Percentiles rank a stretch among this genome's conserved stretches.
Evolutionary conservation across 2,113 vertebrate genomes (phyloP).

Genomic region (Oncorhynchus masou): DNA sequence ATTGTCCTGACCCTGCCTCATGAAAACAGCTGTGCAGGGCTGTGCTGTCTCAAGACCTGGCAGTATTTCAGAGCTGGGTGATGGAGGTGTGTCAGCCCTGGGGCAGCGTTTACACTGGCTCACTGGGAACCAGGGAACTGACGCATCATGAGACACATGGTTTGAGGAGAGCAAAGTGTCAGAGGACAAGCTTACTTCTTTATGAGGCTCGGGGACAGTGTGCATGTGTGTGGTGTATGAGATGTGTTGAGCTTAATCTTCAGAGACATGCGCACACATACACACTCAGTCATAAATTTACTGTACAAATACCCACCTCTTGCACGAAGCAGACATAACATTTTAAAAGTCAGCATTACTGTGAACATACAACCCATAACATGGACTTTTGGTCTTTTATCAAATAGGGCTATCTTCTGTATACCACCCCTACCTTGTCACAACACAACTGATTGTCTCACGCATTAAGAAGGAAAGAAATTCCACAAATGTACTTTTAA

Average conservation of each 20-base stretch:
- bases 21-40: slow-evolving; percentile 14
- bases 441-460: too few species aligned
- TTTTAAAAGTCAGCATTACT: background rate
- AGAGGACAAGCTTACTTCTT: background rate
- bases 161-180: background rate
- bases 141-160: background rate
- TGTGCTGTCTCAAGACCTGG: slow-evolving; percentile 22
- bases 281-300: background rate
- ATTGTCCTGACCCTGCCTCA: slow-evolving; percentile 10
- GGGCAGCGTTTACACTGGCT: background rate
- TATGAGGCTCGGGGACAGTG: background rate
- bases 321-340: background rate
- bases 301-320: background rate
- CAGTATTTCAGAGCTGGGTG: slow-evolving; percentile 10
- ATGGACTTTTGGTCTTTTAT: too few species aligned
- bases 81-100: background rate
- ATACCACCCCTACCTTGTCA: too few species aligned
- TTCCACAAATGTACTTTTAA: too few species aligned
- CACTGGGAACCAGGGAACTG: slow-evolving; percentile 5
- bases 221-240: background rate
- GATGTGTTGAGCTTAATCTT: background rate
- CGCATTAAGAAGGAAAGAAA: too few species aligned
- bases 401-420: too few species aligned
- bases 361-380: too few species aligned
- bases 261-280: background rate